Percentiles rank a stretch among this genome's conserved stretches.
Conservation (phyloP, 2,113 vertebrate species). For the Petrocephalus zakoni region DNA sequence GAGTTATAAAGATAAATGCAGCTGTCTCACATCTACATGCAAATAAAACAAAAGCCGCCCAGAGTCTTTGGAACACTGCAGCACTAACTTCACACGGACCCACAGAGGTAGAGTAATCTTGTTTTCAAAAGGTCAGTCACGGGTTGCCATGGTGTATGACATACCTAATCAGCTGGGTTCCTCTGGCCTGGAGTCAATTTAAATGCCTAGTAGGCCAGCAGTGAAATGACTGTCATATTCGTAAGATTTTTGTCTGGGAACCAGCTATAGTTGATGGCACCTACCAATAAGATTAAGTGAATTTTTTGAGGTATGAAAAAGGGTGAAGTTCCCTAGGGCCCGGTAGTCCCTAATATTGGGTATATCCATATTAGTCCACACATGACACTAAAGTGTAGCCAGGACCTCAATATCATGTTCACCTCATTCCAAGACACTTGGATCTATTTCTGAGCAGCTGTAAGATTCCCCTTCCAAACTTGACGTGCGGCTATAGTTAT, state of each 20-base stretch:
- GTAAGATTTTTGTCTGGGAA: background rate
- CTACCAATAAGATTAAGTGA: background rate
- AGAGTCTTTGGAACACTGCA: background rate
- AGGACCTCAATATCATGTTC: conserved; percentile 57
- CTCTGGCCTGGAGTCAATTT: background rate
- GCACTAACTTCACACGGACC: background rate
- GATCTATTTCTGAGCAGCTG: conserved; percentile 59
- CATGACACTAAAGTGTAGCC: conserved; percentile 46
- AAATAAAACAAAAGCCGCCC: background rate
- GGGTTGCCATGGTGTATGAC: background rate
- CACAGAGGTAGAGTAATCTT: background rate
- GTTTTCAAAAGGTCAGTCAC: background rate
- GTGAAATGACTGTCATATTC: background rate
- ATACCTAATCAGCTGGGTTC: background rate
- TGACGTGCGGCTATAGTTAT: conserved; percentile 69
- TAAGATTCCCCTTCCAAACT: conserved; percentile 66
- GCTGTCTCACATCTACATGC: background rate
- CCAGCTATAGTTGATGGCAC: background rate
- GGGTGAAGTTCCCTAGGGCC: conserved; percentile 18
- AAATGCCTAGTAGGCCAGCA: background rate
- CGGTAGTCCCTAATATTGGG: conserved; percentile 22
- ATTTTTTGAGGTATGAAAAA: background rate
- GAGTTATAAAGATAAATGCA: background rate
- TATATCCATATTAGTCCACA: conserved; percentile 60
- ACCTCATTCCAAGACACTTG: conserved; percentile 63